Percentiles rank a stretch among this genome's conserved stretches.
Conservation (phyloP, 2,888 invertebrate species). For the Callinectes sapidus region DNA sequence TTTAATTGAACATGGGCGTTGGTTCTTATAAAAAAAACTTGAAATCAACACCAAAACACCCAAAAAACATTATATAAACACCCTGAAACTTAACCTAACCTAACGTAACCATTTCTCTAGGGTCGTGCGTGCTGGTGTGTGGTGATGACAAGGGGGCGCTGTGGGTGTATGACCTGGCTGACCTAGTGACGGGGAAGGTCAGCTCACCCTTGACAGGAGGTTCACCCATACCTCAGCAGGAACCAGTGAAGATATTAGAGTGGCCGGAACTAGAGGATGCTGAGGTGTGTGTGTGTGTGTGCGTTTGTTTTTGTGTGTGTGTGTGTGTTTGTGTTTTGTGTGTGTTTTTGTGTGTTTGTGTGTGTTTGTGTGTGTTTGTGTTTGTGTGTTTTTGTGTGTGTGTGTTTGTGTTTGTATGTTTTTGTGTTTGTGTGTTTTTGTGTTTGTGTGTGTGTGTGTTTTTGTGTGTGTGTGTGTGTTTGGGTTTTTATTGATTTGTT, state of each 20-base stretch:
- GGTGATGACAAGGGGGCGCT: slow-evolving; percentile 75
- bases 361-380: background rate
- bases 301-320: background rate
- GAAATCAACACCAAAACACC: too few species aligned
- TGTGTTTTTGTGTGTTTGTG: background rate
- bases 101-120: slow-evolving; percentile 57
- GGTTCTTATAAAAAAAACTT: too few species aligned
- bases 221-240: slow-evolving; percentile 61
- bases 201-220: slow-evolving; percentile 52
- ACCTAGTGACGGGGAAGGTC: slow-evolving; percentile 63
- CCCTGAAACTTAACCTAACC: background rate
- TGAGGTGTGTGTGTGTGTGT: slow-evolving; percentile 59
- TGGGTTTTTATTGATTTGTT: too few species aligned
- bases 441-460: too few species aligned
- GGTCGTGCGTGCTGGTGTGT: slow-evolving; percentile 74
- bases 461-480: too few species aligned
- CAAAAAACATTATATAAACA: too few species aligned
- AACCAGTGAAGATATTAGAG: slow-evolving; percentile 73
- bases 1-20: too few species aligned
- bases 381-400: too few species aligned
- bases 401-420: too few species aligned
- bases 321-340: background rate
- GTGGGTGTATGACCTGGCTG: slow-evolving; percentile 75
- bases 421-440: too few species aligned
- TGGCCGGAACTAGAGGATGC: slow-evolving; percentile 75